Conservation (phyloP, 2,113 vertebrate genomes). For the Mirounga angustirostris region DNA sequence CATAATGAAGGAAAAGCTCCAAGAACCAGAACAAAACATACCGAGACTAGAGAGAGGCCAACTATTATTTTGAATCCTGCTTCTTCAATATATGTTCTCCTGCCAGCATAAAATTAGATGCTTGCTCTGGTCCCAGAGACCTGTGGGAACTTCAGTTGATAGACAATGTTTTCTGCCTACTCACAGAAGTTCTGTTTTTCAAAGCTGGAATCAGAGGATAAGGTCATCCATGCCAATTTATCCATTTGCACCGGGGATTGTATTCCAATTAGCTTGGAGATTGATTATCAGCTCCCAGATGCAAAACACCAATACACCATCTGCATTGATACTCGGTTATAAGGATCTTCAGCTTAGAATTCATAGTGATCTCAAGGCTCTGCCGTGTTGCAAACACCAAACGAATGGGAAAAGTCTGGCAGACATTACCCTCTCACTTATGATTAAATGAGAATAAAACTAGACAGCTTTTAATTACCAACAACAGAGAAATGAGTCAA, state of each 20-base stretch:
- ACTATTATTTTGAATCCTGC: constrained; percentile 60
- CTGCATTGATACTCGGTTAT: constrained; percentile 15
- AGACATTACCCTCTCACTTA: constrained; percentile 77
- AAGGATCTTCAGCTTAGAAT: constrained; percentile 46
- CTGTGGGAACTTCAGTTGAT: constrained; percentile 49
- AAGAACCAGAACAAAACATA: constrained; percentile 81
- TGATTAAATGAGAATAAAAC: constrained; percentile 76
- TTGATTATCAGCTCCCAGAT: constrained; percentile 63
- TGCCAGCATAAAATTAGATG: constrained; percentile 57
- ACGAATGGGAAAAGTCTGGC: constrained; percentile 61
- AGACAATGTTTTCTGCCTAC: constrained; percentile 49
- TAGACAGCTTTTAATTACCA: constrained; percentile 84
- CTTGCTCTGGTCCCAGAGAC: constrained; percentile 56
- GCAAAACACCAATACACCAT: constrained; percentile 64
- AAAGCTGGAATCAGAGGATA: constrained; percentile 50
- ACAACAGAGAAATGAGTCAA: constrained; percentile 65
- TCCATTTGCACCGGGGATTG: constrained; percentile 62
- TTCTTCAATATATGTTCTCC: constrained; percentile 62
- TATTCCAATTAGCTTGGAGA: constrained; percentile 69
- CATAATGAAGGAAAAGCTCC: constrained; percentile 82
- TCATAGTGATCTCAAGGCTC: not conserved
- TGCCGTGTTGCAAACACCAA: constrained; percentile 43
- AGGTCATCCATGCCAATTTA: constrained; percentile 75
- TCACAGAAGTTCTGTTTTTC: constrained; percentile 53
- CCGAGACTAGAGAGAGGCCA: constrained; percentile 5